Evolutionary conservation across 2,888 invertebrate genomes (phyloP), one percentile per base, ranked within the genome.

Genomic region (Chrysodeixis includens): DNA sequence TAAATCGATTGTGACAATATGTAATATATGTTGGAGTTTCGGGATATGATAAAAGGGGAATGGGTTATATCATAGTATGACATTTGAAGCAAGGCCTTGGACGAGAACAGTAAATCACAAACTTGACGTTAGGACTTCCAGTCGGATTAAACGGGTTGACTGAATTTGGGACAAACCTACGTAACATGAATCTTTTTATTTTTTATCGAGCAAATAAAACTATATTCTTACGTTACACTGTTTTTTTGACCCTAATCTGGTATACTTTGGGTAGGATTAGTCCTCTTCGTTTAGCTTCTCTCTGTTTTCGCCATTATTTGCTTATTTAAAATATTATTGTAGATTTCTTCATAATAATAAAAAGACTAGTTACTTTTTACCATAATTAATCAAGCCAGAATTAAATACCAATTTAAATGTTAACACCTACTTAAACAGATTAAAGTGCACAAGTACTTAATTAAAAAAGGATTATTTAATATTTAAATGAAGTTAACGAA

Each of bases 401-500:
- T n/a, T 40, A n/a, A 40, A 35, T 14, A 35, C 14, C 12, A 12
- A 5, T 6, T n/a, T 6, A 40, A 40, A 6, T 40, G 40, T 40
- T 5, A 40, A n/a, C 40, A 40, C 7, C n/a, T 0, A 6, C 5
- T n/a, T n/a, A 40, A 40, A 40, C 4, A n/a, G n/a, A 3, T 40
- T n/a, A 40, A 40, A 14, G 5, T 14, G 14, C n/a, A 40, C 30
- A 20, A n/a, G 3, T 53, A n/a, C n/a, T n/a, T n/a, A 30, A 55
- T 57, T 51, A 10, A 56, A 58, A 49, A 56, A 12, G 49, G 35
- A 72, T 71, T 60, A 61, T 64, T 59, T 9, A 32, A 72, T 35
- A 49, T 66, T 63, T 51, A 69, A 75, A 69, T 58, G 0, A 56
- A 53, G 18, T 63, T 46, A 66, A 62, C 61, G 61, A 53, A 60